These are phyloP conservation scores for Gnathonemus longibarbis DNA, from an alignment of 2,113 vertebrate genomes.

Conservation along the genomic window DNA sequence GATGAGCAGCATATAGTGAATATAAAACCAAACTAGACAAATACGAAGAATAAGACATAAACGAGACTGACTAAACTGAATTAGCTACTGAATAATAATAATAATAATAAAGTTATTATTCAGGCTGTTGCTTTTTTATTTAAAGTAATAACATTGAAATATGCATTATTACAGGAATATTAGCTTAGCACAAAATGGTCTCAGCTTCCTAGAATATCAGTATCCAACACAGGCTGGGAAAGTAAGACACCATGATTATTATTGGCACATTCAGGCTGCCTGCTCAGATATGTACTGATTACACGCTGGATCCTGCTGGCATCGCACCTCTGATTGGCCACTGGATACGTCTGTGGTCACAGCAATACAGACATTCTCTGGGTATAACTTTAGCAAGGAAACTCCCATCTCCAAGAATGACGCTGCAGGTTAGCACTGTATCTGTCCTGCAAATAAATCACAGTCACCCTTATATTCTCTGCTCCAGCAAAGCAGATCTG, in stretches of 20 bases:
- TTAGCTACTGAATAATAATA: not conserved
- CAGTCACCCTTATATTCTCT: not conserved
- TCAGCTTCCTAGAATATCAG: not conserved
- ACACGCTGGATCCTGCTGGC: not conserved
- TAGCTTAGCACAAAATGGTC: no score
- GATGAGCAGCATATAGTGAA: not conserved
- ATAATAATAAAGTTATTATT: not conserved
- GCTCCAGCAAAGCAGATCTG: not conserved
- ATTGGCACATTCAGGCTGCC: not conserved
- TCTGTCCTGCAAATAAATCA: not conserved
- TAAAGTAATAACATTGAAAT: not conserved
- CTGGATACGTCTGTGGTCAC: not conserved
- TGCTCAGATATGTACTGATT: not conserved
- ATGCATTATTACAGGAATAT: not conserved
- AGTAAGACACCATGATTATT: not conserved
- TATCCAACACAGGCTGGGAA: not conserved
- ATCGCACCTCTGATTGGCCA: not conserved
- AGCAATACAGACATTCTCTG: not conserved
- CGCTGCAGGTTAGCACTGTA: not conserved
- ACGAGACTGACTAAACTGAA: not conserved
- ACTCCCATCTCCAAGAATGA: not conserved
- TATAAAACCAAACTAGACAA: not conserved
- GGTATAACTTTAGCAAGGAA: not conserved
- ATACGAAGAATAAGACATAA: not conserved
- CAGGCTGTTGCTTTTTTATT: not conserved